Percentiles rank a stretch among this genome's conserved stretches.
phyloP scores from a whole-genome alignment of 2,113 vertebrate genomes.

The Tonatia bakeri region DNA sequence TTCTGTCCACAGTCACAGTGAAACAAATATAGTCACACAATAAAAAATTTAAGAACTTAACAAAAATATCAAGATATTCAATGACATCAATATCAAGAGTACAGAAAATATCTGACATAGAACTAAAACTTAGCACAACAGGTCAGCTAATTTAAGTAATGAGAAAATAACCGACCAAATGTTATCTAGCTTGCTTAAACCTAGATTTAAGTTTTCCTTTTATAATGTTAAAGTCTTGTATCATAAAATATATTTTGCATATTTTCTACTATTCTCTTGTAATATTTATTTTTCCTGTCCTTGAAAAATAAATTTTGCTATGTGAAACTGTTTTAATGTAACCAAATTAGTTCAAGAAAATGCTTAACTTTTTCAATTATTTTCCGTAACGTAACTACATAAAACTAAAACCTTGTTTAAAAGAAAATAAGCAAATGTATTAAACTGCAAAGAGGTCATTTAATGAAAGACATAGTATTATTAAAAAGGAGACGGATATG shows the following conservation, averaged over 20 bases:
- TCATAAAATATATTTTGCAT: background rate
- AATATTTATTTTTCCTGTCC: background rate
- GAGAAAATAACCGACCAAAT: background rate
- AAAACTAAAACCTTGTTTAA: background rate
- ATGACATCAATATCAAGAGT: background rate
- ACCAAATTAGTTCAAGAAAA: constrained; percentile 17
- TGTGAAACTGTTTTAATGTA: constrained; percentile 25
- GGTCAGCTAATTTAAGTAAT: background rate
- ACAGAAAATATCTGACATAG: background rate
- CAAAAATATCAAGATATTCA: background rate
- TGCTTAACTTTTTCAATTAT: background rate
- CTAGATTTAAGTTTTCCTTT: background rate
- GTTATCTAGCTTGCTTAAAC: background rate
- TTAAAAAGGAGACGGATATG: background rate
- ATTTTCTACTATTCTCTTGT: background rate
- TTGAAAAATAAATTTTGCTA: constrained; percentile 30
- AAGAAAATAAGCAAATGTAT: background rate
- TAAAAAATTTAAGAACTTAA: background rate
- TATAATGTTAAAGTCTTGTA: background rate
- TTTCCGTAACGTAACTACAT: background rate
- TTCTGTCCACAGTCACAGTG: background rate
- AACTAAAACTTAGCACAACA: constrained; percentile 5
- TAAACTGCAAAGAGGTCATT: background rate
- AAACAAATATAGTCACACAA: background rate
- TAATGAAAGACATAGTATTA: background rate